Conservation (phyloP, 2,888 invertebrate species). For the Cordilura impudica region DNA sequence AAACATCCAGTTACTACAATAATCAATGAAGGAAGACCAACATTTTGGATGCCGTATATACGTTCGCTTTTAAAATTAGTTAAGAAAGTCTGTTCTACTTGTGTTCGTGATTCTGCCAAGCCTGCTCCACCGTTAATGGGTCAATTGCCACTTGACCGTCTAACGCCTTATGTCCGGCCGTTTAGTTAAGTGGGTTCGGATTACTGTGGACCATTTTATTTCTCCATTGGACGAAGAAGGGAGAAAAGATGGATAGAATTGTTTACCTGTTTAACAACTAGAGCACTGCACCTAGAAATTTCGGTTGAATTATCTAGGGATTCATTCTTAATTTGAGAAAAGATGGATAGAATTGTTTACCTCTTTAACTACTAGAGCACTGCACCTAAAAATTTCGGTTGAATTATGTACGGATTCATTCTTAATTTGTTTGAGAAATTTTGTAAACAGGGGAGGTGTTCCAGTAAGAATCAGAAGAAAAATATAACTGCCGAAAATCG, state of each 20-base stretch:
- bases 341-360: slow-evolving; percentile 56
- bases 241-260: slow-evolving; percentile 62
- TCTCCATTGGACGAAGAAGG: slow-evolving; percentile 54
- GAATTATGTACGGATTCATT: slow-evolving; percentile 58
- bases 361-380: slow-evolving; percentile 41
- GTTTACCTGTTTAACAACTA: slow-evolving; percentile 28
- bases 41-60: slow-evolving; percentile 33
- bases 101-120: slow-evolving; percentile 23
- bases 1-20: slow-evolving; percentile 4
- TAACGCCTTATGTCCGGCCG: slow-evolving; percentile 54
- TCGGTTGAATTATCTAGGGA: slow-evolving; percentile 55
- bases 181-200: slow-evolving; percentile 64
- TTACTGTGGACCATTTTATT: slow-evolving; percentile 59
- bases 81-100: slow-evolving; percentile 3
- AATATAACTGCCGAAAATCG: slow-evolving; percentile 17
- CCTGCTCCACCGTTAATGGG: slow-evolving; percentile 64
- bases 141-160: slow-evolving; percentile 54
- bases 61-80: slow-evolving; percentile 21
- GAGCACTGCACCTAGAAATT: slow-evolving; percentile 58
- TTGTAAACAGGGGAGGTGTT: slow-evolving; percentile 40
- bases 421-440: slow-evolving; percentile 50
- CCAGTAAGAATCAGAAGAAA: slow-evolving; percentile 23
- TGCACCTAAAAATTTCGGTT: slow-evolving; percentile 52
- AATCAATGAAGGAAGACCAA: slow-evolving; percentile 33
- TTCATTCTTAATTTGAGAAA: slow-evolving; percentile 56